These are phyloP conservation scores for Cephus cinctus DNA, from an alignment of 1,140 invertebrate genomes.

Conservation along the genomic window DNA sequence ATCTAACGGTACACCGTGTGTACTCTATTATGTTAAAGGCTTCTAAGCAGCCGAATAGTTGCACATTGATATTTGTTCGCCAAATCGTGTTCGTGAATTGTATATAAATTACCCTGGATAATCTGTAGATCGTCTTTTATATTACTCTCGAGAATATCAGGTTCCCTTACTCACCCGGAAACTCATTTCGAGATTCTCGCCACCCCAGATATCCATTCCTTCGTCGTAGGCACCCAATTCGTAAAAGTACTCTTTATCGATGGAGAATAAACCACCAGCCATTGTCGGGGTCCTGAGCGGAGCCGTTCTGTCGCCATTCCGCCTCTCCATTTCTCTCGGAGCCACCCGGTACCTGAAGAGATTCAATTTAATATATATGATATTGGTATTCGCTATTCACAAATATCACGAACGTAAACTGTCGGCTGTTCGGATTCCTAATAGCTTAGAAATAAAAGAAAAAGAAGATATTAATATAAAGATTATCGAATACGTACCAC, in stretches of 20 bases:
- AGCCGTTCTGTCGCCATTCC: conserved; percentile 85
- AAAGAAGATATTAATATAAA: neutral
- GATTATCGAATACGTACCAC: conserved; percentile 66
- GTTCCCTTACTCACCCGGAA: conserved; percentile 80
- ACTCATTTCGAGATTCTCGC: conserved; percentile 99
- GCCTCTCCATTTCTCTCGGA: conserved; percentile 88
- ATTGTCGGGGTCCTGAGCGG: conserved; percentile 95
- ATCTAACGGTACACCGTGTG: too few relatives aligned
- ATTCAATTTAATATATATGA: neutral
- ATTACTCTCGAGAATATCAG: too few relatives aligned
- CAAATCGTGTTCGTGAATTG: too few relatives aligned
- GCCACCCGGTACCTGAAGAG: conserved; percentile 87
- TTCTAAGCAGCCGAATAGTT: too few relatives aligned
- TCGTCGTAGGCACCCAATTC: conserved; percentile 96
- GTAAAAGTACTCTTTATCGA: conserved; percentile 96
- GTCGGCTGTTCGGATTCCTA: too few relatives aligned
- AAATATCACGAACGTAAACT: too few relatives aligned
- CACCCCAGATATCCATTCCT: conserved; percentile 99
- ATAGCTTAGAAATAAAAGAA: conserved; percentile 4
- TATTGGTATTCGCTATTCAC: too few relatives aligned
- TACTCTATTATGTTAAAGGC: too few relatives aligned
- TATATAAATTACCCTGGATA: too few relatives aligned
- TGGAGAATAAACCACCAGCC: conserved; percentile 98
- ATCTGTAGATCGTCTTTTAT: too few relatives aligned
- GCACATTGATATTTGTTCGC: too few relatives aligned